These are phyloP conservation scores for Aegithalos caudatus DNA, from an alignment of 2,113 vertebrate genomes.

Conservation along the genomic window DNA sequence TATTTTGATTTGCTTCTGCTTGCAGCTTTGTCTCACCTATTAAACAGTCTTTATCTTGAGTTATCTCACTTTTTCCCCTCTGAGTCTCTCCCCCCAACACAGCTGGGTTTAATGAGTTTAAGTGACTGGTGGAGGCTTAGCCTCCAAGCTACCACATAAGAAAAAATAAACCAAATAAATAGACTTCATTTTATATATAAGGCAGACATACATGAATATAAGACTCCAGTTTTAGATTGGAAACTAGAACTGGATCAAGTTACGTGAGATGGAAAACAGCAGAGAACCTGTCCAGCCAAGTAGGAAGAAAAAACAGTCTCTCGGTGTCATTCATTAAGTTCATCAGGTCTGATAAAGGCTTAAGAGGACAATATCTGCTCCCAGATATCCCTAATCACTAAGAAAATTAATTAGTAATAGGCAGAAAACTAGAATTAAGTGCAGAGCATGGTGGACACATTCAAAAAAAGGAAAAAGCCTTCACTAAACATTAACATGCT, in stretches of 20 bases:
- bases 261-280: not conserved
- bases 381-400: not conserved
- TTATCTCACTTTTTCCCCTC: not conserved
- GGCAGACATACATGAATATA: not conserved
- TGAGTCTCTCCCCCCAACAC: not conserved
- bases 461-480: not conserved
- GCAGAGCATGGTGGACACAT: not conserved
- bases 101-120: fast-evolving
- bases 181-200: not conserved
- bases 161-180: not conserved
- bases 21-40: not conserved
- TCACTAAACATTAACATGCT: not conserved
- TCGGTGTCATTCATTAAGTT: not conserved
- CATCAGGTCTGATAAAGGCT: not conserved
- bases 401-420: not conserved
- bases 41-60: not conserved
- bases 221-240: not conserved
- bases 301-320: not conserved
- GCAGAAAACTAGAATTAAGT: not conserved
- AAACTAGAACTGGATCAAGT: not conserved
- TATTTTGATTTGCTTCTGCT: not conserved
- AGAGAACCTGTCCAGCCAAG: not conserved
- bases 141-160: not conserved
- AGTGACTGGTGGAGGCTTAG: not conserved
- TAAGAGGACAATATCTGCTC: not conserved